phyloP scores from a whole-genome alignment of 2,113 vertebrate species.

The Daubentonia madagascariensis region DNA sequence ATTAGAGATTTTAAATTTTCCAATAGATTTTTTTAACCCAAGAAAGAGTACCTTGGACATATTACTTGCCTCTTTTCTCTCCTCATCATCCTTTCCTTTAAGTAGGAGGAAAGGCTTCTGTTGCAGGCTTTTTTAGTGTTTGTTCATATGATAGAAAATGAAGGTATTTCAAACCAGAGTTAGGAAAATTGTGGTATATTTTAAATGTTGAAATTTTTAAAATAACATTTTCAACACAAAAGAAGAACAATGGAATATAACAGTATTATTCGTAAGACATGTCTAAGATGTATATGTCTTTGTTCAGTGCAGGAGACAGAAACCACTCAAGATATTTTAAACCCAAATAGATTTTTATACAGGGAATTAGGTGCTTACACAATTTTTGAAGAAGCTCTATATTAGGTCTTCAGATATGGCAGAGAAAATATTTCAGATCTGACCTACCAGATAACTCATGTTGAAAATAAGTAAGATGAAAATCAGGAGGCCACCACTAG shows the following conservation, averaged over 20 bases:
- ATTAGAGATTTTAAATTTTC: constrained; percentile 27
- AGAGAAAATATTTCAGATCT: neutral
- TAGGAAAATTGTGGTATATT: neutral
- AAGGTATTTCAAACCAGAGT: neutral
- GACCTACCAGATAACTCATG: neutral
- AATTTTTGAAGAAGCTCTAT: neutral
- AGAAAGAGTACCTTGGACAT: neutral
- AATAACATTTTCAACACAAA: neutral
- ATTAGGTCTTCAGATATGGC: neutral
- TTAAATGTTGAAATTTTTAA: neutral
- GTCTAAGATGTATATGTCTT: neutral
- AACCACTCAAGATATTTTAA: neutral
- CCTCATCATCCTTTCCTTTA: neutral
- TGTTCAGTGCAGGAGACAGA: neutral
- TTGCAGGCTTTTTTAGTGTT: neutral
- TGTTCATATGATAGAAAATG: neutral
- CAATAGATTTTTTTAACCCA: neutral
- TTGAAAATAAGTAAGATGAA: neutral
- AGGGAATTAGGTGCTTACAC: neutral
- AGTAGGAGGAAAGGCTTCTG: neutral
- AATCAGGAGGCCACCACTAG: neutral
- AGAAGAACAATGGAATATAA: neutral
- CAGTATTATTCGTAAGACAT: neutral
- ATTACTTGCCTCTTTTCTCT: neutral
- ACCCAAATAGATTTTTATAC: neutral